phyloP scores from a whole-genome alignment of 2,888 invertebrate genomes.

The Pogonocherus hispidulus region DNA sequence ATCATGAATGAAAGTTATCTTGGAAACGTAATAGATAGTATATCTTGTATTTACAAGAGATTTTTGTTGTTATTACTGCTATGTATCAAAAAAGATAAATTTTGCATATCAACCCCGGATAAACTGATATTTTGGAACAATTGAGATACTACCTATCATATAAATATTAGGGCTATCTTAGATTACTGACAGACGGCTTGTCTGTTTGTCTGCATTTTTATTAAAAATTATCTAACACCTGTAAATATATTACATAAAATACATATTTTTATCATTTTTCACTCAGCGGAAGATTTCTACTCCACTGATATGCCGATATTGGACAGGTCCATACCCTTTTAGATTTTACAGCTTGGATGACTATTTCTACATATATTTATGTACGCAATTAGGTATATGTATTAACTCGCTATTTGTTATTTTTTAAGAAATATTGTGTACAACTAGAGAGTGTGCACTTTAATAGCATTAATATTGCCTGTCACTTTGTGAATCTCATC shows the following conservation, averaged over 20 bases:
- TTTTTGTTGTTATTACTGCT: conserved; percentile 55
- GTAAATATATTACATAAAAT: conserved; percentile 37
- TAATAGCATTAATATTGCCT: too few relatives aligned
- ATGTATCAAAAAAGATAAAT: conserved; percentile 56
- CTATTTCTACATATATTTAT: too few relatives aligned
- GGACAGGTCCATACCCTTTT: not conserved
- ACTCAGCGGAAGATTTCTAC: conserved; percentile 31
- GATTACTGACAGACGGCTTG: conserved; percentile 68
- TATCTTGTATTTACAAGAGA: conserved; percentile 64
- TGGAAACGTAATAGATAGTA: conserved; percentile 58
- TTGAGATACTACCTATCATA: conserved; percentile 56
- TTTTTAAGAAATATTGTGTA: too few relatives aligned
- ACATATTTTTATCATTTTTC: conserved; percentile 35
- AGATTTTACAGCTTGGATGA: conserved; percentile 3
- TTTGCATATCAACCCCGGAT: conserved; percentile 59
- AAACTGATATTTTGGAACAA: conserved; percentile 57
- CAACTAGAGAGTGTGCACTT: too few relatives aligned
- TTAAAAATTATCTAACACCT: conserved; percentile 43
- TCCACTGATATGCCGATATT: conserved; percentile 34
- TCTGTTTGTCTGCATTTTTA: conserved; percentile 43
- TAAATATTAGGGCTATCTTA: conserved; percentile 58
- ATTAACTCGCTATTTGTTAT: too few relatives aligned
- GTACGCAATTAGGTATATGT: too few relatives aligned
- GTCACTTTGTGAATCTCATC: too few relatives aligned
- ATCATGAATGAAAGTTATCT: conserved; percentile 57